A percentile compares a stretch with the other conserved stretches of the same genome.
Evolutionary conservation across 2,888 invertebrate species (phyloP).

Genomic region (Ommatoiulus sabulosus): DNA sequence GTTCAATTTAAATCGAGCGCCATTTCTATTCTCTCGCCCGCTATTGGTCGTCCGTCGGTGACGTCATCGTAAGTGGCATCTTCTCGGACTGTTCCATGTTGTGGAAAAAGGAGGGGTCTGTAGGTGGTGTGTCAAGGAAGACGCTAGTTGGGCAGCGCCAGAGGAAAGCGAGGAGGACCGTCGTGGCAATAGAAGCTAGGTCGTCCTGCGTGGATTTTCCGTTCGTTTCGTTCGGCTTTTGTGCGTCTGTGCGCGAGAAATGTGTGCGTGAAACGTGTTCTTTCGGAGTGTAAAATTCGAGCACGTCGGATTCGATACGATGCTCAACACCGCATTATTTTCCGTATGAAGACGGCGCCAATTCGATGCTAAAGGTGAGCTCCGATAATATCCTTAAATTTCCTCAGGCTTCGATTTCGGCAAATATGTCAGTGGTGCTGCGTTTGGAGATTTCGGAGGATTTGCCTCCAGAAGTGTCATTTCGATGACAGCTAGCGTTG

Average conservation of each 20-base stretch:
- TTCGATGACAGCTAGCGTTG: not conserved
- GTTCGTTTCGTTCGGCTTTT: not conserved
- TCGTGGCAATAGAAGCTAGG: not conserved
- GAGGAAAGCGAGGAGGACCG: not conserved
- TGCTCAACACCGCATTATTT: not conserved
- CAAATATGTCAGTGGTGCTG: constrained; percentile 4
- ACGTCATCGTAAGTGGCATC: not conserved
- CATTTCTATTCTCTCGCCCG: not conserved
- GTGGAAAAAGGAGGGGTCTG: not conserved
- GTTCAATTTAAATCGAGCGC: not conserved
- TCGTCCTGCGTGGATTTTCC: not conserved
- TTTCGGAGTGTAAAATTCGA: not conserved
- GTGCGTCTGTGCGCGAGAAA: not conserved
- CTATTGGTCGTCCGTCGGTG: not conserved
- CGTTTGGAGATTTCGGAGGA: not conserved
- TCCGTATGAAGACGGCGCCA: not conserved
- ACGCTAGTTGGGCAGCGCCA: not conserved
- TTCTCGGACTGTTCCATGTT: not conserved
- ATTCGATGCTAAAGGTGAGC: not conserved
- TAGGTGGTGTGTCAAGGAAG: not conserved
- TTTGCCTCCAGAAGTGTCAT: not conserved
- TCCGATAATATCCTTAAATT: not conserved
- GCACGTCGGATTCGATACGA: not conserved
- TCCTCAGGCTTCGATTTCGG: not conserved
- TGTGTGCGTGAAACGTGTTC: constrained; percentile 19